A percentile compares a stretch with the other conserved stretches of the same genome.
These are phyloP conservation scores for Malurus melanocephalus DNA, from an alignment of 2,113 vertebrate genomes.

Conservation along the genomic window DNA sequence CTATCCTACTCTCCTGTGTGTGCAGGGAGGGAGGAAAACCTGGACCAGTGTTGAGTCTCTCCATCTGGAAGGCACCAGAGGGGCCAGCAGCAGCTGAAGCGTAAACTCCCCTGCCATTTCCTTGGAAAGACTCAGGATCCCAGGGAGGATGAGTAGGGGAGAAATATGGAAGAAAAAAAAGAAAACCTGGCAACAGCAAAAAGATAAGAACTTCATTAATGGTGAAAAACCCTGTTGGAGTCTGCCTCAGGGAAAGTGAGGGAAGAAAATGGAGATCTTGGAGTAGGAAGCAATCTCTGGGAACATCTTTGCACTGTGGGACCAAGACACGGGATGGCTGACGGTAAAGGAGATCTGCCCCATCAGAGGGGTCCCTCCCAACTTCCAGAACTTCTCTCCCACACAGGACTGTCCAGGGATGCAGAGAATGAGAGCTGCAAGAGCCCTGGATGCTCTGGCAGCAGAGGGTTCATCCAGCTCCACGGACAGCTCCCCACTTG, in stretches of 20 bases:
- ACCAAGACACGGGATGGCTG: background rate
- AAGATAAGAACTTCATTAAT: background rate
- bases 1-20: background rate
- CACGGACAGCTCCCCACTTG: accelerated
- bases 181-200: background rate
- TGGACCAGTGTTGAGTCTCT: background rate
- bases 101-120: background rate
- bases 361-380: accelerated
- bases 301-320: background rate
- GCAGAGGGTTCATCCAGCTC: background rate
- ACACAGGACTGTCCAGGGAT: background rate
- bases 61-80: conserved; percentile 9
- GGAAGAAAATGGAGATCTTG: background rate
- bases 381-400: background rate
- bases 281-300: background rate
- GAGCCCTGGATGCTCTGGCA: background rate
- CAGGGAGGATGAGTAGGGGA: no score
- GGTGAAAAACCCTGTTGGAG: background rate
- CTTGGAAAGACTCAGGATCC: background rate
- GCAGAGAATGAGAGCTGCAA: background rate
- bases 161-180: background rate
- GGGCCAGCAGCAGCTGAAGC: background rate
- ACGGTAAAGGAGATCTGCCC: background rate
- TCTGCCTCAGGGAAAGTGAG: background rate
- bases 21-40: background rate